Percentiles rank a stretch among this genome's conserved stretches.
These are phyloP conservation scores for Syndactyla subalaris DNA, from an alignment of 2,797 vertebrate genomes.

Conservation along the genomic window DNA sequence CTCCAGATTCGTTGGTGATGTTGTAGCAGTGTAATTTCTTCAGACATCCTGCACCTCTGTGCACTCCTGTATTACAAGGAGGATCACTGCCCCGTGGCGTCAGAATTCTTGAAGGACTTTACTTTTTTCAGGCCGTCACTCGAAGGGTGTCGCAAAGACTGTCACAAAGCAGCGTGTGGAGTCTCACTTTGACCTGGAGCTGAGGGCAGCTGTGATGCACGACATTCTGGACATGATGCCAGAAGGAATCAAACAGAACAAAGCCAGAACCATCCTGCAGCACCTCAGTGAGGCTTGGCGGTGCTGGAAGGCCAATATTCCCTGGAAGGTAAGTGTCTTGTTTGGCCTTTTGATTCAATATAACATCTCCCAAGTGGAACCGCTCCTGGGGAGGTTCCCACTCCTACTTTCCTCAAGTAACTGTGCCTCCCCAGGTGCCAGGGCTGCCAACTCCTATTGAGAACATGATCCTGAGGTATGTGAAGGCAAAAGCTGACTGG, in stretches of 20 bases:
- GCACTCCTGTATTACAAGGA: neutral
- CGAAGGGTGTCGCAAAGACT: constrained; percentile 98
- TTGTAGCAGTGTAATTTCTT: neutral
- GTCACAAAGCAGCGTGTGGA: constrained; percentile 99
- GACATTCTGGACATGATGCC: constrained; percentile 99
- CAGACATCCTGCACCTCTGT: neutral
- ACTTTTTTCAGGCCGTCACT: constrained; percentile 88
- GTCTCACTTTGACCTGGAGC: constrained; percentile 98
- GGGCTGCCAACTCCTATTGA: constrained; percentile 98
- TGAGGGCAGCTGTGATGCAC: constrained; percentile 98
- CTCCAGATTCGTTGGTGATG: neutral
- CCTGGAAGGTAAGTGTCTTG: constrained; percentile 88
- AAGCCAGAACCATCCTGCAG: constrained; percentile 98
- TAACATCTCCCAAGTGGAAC: neutral
- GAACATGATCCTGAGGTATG: constrained; percentile 99
- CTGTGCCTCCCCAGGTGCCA: constrained; percentile 84
- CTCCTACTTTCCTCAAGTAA: neutral
- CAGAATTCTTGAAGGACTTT: neutral
- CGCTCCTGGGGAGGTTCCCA: neutral
- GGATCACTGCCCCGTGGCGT: neutral
- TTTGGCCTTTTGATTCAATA: neutral
- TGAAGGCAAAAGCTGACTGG: constrained; percentile 99
- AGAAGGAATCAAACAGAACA: constrained; percentile 99
- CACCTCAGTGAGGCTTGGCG: constrained; percentile 98
- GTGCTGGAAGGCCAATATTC: constrained; percentile 99